Conservation (phyloP, 1,140 invertebrate genomes). For the Panagrolaimus sp. region DNA sequence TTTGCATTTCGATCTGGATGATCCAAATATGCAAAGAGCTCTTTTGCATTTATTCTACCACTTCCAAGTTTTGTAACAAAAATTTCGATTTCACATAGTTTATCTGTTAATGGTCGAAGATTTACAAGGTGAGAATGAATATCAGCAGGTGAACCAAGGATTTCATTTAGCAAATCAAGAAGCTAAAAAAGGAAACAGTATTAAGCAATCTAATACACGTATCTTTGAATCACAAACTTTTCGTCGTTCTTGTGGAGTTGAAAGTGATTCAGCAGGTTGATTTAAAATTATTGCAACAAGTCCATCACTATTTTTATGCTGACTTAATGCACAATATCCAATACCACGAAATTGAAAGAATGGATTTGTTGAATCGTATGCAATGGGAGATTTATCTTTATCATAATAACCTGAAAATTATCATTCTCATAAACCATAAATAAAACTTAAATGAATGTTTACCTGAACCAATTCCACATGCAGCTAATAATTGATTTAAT, state of each 20-base stretch:
- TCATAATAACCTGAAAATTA: conserved; percentile 32
- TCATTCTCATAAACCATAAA: too few relatives aligned
- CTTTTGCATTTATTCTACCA: conserved; percentile 17
- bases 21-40: conserved; percentile 27
- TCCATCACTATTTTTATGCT: conserved; percentile 34
- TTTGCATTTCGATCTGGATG: conserved; percentile 19
- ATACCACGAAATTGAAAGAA: conserved; percentile 35
- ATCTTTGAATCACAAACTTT: conserved; percentile 18
- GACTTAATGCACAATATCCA: conserved; percentile 34
- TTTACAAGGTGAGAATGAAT: conserved; percentile 19
- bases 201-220: conserved; percentile 5
- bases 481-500: conserved; percentile 31
- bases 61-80: conserved; percentile 16
- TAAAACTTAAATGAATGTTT: too few relatives aligned
- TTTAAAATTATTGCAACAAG: conserved; percentile 29
- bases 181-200: conserved; percentile 4
- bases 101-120: conserved; percentile 20
- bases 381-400: conserved; percentile 5
- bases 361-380: conserved; percentile 24
- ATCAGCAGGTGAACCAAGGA: conserved; percentile 7
- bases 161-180: not conserved
- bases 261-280: conserved; percentile 17
- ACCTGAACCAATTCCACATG: conserved; percentile 26
- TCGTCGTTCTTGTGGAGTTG: conserved; percentile 16
- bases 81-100: conserved; percentile 15